Evolutionary conservation across 2,888 invertebrate species (phyloP).

Genomic region (Cataglyphis albicans): DNA sequence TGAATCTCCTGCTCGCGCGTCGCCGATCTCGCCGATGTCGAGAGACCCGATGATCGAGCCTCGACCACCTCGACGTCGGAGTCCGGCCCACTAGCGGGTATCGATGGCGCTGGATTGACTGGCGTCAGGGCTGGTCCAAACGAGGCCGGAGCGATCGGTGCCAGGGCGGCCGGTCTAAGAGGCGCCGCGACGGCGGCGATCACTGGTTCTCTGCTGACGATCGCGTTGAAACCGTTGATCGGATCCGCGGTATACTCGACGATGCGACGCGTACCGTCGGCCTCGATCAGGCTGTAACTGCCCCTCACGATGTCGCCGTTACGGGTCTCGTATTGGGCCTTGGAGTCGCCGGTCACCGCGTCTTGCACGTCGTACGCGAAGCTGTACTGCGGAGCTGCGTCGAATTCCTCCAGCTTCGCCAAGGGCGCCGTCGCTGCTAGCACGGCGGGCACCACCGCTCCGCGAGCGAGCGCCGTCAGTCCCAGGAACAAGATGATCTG

Average conservation of each 20-base stretch:
- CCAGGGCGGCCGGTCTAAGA: slow-evolving; percentile 79
- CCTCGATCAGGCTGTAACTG: slow-evolving; percentile 82
- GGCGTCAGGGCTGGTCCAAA: slow-evolving; percentile 48
- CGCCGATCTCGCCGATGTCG: slow-evolving; percentile 52
- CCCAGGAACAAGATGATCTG: slow-evolving; percentile 84
- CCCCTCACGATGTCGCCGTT: slow-evolving; percentile 82
- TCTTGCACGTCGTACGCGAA: slow-evolving; percentile 83
- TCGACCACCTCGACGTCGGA: slow-evolving; percentile 84
- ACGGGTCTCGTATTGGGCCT: slow-evolving; percentile 82
- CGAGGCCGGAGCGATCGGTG: slow-evolving; percentile 73
- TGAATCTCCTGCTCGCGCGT: slow-evolving; percentile 62
- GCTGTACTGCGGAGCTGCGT: slow-evolving; percentile 81
- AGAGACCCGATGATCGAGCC: slow-evolving; percentile 76
- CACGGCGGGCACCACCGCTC: slow-evolving; percentile 83
- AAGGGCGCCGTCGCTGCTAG: slow-evolving; percentile 70
- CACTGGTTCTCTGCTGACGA: slow-evolving; percentile 83
- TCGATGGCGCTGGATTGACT: slow-evolving; percentile 68
- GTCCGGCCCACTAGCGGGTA: slow-evolving; percentile 81
- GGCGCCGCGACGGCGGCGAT: slow-evolving; percentile 82
- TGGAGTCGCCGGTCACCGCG: slow-evolving; percentile 81
- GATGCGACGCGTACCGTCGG: slow-evolving; percentile 82
- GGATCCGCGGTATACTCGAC: slow-evolving; percentile 83
- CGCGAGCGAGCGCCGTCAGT: slow-evolving; percentile 85
- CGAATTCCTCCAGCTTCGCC: slow-evolving; percentile 80
- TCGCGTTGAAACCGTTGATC: slow-evolving; percentile 82